phyloP scores from a whole-genome alignment of 1,140 invertebrate species.

The Oryctes rhinoceros region DNA sequence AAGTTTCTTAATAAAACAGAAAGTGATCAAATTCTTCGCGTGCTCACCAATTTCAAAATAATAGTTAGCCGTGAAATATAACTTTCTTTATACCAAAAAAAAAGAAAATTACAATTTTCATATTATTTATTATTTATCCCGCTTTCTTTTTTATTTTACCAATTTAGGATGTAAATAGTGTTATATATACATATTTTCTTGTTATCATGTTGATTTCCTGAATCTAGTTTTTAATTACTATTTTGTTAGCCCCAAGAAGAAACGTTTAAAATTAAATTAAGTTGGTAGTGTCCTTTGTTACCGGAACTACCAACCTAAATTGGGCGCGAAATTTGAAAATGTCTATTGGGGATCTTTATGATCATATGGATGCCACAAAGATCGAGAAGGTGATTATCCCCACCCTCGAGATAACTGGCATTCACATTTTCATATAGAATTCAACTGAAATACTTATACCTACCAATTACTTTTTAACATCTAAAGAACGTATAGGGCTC shows the following conservation, averaged over 20 bases:
- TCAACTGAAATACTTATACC: slow-evolving; percentile 36
- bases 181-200: background rate
- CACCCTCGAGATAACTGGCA: background rate
- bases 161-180: slow-evolving; percentile 19
- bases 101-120: background rate
- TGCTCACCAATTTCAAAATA: no score
- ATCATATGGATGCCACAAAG: background rate
- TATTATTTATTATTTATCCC: no score
- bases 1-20: no score
- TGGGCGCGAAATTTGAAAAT: no score
- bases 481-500: slow-evolving; percentile 46
- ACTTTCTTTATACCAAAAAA: background rate
- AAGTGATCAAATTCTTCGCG: no score
- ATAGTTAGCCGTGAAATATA: background rate
- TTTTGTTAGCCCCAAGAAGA: background rate
- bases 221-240: background rate
- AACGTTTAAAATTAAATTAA: background rate
- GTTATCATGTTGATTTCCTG: background rate
- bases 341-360: background rate
- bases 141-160: background rate
- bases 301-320: no score
- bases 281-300: no score
- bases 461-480: slow-evolving; percentile 16
- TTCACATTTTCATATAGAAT: background rate
- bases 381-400: background rate